These are phyloP conservation scores for Cynopterus brachyotis DNA, from an alignment of 2,113 vertebrate species.

Conservation along the genomic window DNA sequence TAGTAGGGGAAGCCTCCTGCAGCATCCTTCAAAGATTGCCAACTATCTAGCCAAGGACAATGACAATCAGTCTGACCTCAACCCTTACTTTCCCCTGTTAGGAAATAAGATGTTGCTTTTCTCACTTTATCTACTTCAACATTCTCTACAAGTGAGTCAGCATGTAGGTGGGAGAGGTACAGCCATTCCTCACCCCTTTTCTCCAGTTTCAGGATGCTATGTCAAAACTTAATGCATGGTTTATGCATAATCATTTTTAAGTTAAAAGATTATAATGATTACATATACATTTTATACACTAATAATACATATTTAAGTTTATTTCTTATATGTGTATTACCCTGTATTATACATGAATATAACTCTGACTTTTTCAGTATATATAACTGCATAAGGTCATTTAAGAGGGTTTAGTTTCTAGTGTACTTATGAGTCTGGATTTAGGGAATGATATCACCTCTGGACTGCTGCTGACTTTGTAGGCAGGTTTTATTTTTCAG, in stretches of 20 bases:
- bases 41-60: neutral
- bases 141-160: neutral
- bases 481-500: neutral
- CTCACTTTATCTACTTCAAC: neutral
- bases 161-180: accelerated
- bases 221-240: neutral
- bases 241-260: neutral
- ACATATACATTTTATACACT: neutral
- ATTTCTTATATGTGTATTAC: neutral
- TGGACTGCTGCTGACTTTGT: neutral
- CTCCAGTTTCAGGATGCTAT: neutral
- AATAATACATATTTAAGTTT: neutral
- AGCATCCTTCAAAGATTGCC: neutral
- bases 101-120: neutral
- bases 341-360: neutral
- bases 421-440: neutral
- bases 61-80: neutral
- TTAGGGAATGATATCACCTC: neutral
- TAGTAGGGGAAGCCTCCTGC: neutral
- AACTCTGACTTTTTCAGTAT: neutral
- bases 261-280: neutral
- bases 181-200: neutral
- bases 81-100: neutral
- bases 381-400: neutral
- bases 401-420: neutral